These are phyloP conservation scores for Drosophila miranda DNA, from an alignment of 1,140 invertebrate genomes.

Conservation along the genomic window DNA sequence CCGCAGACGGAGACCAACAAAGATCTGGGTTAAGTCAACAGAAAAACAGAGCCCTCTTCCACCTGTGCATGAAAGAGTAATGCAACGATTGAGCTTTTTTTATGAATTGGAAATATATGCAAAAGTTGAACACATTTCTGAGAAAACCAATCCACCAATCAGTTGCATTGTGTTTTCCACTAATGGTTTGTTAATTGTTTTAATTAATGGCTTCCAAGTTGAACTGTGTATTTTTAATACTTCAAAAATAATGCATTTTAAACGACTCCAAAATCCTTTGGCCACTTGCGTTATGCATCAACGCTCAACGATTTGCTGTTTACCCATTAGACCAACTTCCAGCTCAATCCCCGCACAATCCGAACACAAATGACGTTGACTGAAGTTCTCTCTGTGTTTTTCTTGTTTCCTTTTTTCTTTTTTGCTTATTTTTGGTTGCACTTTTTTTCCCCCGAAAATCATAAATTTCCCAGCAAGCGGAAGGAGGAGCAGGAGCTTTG, in stretches of 20 bases:
- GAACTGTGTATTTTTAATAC: slow-evolving; percentile 26
- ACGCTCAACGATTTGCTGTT: slow-evolving; percentile 38
- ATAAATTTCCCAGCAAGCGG: slow-evolving; percentile 30
- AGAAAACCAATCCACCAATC: not conserved
- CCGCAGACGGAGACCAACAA: not conserved
- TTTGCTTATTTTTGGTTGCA: not conserved
- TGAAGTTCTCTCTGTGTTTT: not conserved
- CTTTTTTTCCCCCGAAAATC: slow-evolving; percentile 9
- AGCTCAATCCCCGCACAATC: not conserved
- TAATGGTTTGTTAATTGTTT: too few relatives aligned
- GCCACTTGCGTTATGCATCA: slow-evolving; percentile 7
- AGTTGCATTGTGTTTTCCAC: not conserved
- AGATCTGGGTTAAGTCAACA: slow-evolving; percentile 2
- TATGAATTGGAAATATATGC: too few relatives aligned
- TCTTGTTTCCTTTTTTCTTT: slow-evolving; percentile 22
- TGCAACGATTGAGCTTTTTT: too few relatives aligned
- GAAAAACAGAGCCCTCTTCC: too few relatives aligned
- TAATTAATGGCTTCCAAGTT: not conserved
- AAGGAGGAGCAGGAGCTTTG: slow-evolving; percentile 24
- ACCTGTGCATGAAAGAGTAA: too few relatives aligned
- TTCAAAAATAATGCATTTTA: slow-evolving; percentile 28
- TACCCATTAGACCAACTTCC: slow-evolving; percentile 9
- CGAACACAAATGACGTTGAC: slow-evolving; percentile 2
- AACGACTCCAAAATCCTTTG: slow-evolving; percentile 1
- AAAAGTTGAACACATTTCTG: too few relatives aligned